These are phyloP conservation scores for Teleogryllus oceanicus DNA, from an alignment of 2,888 invertebrate genomes.

Conservation along the genomic window DNA sequence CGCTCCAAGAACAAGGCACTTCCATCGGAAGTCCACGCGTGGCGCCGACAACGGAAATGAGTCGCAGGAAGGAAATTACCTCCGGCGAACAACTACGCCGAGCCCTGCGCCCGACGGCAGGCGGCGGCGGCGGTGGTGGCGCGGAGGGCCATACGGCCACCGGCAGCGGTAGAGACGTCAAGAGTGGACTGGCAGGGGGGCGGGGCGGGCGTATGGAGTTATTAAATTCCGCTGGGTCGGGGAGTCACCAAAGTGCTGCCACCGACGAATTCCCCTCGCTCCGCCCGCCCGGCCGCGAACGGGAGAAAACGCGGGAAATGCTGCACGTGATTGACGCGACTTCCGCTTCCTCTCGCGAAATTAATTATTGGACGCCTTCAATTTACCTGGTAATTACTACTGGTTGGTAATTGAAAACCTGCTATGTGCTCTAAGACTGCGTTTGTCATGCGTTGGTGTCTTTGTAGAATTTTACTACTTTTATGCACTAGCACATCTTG, in stretches of 20 bases:
- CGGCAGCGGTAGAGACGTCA: background rate
- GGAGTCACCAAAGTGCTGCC: background rate
- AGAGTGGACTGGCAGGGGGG: background rate
- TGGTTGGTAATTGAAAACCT: too few relatives aligned
- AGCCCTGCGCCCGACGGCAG: background rate
- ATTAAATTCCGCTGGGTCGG: conserved; percentile 1
- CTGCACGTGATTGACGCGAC: background rate
- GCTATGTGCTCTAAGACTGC: background rate
- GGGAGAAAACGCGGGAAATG: background rate
- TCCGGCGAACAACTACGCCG: background rate
- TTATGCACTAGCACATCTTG: too few relatives aligned
- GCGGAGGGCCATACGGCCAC: background rate
- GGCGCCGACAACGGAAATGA: background rate
- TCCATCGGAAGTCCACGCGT: background rate
- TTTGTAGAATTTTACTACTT: too few relatives aligned
- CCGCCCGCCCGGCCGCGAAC: too few relatives aligned
- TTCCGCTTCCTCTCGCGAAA: background rate
- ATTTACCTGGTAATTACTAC: background rate
- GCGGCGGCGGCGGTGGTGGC: too few relatives aligned
- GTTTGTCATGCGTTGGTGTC: background rate
- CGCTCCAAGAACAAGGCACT: too few relatives aligned
- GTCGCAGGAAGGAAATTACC: conserved; percentile 9
- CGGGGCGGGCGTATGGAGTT: background rate
- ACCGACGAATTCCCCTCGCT: background rate
- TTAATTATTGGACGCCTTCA: background rate